Evolutionary conservation across 2,888 invertebrate genomes (phyloP).

Genomic region (Ceraclea dissimilis): DNA sequence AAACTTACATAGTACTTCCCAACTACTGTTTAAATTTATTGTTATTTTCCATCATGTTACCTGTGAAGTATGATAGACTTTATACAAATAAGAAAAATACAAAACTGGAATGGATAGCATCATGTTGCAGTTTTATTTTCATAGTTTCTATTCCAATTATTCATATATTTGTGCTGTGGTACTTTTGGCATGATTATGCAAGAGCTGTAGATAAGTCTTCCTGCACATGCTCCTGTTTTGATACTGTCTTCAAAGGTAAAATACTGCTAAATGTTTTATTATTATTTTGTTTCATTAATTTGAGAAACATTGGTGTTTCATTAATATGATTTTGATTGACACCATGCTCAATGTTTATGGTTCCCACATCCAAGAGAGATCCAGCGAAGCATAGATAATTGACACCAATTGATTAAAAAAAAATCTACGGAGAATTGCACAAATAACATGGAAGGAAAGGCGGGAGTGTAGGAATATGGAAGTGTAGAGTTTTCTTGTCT

Average conservation of each 20-base stretch:
- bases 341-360: no score
- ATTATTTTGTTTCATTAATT: not conserved
- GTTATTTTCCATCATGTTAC: not conserved
- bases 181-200: slow-evolving; percentile 62
- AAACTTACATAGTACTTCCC: not conserved
- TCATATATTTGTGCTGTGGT: slow-evolving; percentile 53
- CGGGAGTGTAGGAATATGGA: no score
- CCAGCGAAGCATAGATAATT: no score
- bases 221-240: slow-evolving; percentile 69
- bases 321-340: not conserved
- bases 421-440: no score
- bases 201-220: slow-evolving; percentile 55
- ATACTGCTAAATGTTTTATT: no score
- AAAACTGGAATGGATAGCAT: slow-evolving; percentile 13
- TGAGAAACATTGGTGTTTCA: no score
- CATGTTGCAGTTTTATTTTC: slow-evolving; percentile 28
- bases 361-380: not conserved
- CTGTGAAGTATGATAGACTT: not conserved
- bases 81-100: not conserved
- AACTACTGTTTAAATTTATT: no score
- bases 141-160: slow-evolving; percentile 52
- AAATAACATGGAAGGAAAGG: no score
- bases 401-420: no score
- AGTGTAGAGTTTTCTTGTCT: no score
- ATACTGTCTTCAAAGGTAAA: slow-evolving; percentile 66